phyloP scores from a whole-genome alignment of 2,797 vertebrate species.

The Semaprochilodus insignis region DNA sequence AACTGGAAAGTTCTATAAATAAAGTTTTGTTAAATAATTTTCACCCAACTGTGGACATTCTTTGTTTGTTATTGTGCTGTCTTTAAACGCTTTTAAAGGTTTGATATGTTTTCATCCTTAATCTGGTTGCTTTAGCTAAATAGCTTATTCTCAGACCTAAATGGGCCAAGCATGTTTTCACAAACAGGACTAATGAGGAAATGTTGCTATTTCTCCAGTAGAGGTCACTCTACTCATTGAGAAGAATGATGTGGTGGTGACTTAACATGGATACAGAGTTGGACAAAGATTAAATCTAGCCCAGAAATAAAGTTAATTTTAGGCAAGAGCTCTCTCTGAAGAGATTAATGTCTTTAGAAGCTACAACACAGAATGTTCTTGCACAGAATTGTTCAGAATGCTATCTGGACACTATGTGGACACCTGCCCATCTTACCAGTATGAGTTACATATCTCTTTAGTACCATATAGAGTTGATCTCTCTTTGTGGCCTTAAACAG shows the following conservation, averaged over 20 bases:
- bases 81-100: neutral
- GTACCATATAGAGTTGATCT: too few relatives aligned
- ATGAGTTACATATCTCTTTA: too few relatives aligned
- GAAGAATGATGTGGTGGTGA: neutral
- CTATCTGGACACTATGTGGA: too few relatives aligned
- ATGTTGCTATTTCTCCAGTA: neutral
- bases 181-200: neutral
- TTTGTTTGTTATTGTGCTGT: neutral
- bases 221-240: neutral
- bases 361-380: too few relatives aligned
- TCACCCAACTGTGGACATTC: neutral
- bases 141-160: neutral
- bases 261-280: neutral
- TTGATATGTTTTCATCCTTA: neutral
- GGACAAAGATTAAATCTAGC: neutral
- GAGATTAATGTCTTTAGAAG: too few relatives aligned
- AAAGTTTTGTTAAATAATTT: neutral
- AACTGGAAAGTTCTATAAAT: constrained; percentile 22
- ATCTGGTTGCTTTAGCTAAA: neutral
- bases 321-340: too few relatives aligned
- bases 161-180: neutral
- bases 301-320: too few relatives aligned
- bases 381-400: too few relatives aligned
- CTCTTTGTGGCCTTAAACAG: too few relatives aligned
- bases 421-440: too few relatives aligned